Percentiles rank a stretch among this genome's conserved stretches.
phyloP scores from a whole-genome alignment of 1,140 invertebrate genomes.

The Dreissena rostriformis region DNA sequence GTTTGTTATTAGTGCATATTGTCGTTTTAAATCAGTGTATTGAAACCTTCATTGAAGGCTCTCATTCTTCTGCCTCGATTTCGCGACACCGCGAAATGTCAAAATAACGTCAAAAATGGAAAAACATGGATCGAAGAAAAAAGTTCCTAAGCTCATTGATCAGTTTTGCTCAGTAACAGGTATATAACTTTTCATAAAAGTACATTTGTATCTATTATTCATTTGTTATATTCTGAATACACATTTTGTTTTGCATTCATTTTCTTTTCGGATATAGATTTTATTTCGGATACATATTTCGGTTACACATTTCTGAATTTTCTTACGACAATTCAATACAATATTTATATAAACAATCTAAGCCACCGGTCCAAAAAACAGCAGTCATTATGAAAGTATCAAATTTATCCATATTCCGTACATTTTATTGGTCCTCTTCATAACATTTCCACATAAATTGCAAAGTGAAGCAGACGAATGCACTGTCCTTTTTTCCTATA shows the following conservation, averaged over 20 bases:
- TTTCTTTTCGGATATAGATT: not conserved
- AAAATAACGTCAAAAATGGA: slow-evolving; percentile 2
- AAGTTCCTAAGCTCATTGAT: not conserved
- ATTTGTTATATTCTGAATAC: not conserved
- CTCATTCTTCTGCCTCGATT: not conserved
- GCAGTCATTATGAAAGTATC: no score
- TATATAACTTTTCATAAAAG: not conserved
- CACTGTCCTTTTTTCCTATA: no score
- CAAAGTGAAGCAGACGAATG: no score
- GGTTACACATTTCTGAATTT: not conserved
- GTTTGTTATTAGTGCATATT: no score
- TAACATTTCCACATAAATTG: no score
- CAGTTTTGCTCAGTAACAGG: slow-evolving; percentile 5
- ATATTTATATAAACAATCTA: not conserved
- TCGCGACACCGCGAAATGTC: slow-evolving; percentile 4
- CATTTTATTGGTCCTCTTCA: no score
- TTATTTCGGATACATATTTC: not conserved
- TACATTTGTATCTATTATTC: not conserved
- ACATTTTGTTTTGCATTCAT: no score
- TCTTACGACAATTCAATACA: not conserved
- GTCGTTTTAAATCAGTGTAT: no score
- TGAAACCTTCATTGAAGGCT: no score
- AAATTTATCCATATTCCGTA: no score
- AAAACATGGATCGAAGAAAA: not conserved
- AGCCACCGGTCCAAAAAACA: no score